Evolutionary conservation across 2,113 vertebrate species (phyloP).

Genomic region (Lepus americanus): DNA sequence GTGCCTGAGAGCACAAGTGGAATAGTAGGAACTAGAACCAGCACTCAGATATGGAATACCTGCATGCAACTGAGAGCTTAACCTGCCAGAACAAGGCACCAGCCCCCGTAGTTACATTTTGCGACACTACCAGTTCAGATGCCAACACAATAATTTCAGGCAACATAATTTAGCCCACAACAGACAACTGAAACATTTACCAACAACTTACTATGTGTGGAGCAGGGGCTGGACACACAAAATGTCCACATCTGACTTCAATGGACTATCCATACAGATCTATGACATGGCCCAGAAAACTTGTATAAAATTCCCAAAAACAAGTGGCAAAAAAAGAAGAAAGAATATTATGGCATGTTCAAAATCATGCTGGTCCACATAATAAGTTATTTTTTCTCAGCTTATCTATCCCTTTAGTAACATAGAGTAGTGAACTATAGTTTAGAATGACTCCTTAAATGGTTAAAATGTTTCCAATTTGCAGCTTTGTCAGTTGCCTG

Average conservation of each 20-base stretch:
- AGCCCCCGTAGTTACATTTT: too few species aligned
- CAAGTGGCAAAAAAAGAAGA: neutral
- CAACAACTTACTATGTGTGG: neutral
- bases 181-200: neutral
- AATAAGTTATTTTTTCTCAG: neutral
- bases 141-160: neutral
- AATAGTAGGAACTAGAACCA: too few species aligned
- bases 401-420: neutral
- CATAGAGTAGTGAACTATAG: neutral
- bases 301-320: constrained; percentile 11
- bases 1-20: too few species aligned
- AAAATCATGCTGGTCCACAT: neutral
- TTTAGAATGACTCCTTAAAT: neutral
- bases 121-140: neutral
- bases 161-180: neutral
- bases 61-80: too few species aligned
- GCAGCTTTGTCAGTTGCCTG: neutral
- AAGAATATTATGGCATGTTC: neutral
- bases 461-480: neutral
- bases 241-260: neutral
- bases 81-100: too few species aligned
- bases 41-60: too few species aligned
- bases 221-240: neutral
- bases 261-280: neutral
- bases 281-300: neutral